Percentiles rank a stretch among this genome's conserved stretches.
Conservation (phyloP, 2,797 vertebrate species). For the Ceryle rudis region DNA sequence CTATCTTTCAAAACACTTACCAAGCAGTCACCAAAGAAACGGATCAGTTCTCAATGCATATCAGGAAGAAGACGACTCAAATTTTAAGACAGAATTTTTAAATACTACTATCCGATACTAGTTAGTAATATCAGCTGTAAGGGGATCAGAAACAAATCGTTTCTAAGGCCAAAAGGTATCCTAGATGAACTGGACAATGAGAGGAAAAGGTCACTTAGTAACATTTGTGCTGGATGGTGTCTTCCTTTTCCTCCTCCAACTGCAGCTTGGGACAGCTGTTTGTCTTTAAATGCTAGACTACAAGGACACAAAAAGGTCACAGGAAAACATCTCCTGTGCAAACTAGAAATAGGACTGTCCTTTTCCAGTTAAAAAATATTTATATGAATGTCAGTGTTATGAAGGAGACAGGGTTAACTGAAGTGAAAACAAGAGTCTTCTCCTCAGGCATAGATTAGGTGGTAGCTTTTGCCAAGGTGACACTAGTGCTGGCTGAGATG, state of each 20-base stretch:
- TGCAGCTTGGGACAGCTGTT: slow-evolving; percentile 52
- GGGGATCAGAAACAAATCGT: background rate
- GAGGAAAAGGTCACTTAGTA: slow-evolving; percentile 53
- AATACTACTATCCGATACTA: background rate
- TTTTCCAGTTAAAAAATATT: slow-evolving; percentile 48
- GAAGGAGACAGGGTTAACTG: slow-evolving; percentile 31
- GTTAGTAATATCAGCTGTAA: background rate
- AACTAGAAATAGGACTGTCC: slow-evolving; percentile 43
- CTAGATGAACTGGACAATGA: slow-evolving; percentile 32
- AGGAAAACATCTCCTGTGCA: slow-evolving; percentile 39
- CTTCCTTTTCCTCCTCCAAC: slow-evolving; percentile 58
- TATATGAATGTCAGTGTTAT: slow-evolving; percentile 28
- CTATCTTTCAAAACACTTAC: background rate
- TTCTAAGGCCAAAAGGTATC: slow-evolving; percentile 23
- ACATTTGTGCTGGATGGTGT: slow-evolving; percentile 13
- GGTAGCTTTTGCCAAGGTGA: slow-evolving; percentile 41
- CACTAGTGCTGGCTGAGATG: background rate
- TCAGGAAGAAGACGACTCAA: background rate
- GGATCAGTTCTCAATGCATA: background rate
- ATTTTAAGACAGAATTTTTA: background rate
- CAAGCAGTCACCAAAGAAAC: background rate
- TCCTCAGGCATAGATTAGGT: slow-evolving; percentile 48
- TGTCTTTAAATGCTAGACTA: slow-evolving; percentile 22
- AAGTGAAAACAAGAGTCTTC: slow-evolving; percentile 51
- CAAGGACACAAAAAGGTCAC: slow-evolving; percentile 49